These are phyloP conservation scores for Danio jaintianensis DNA, from an alignment of 2,797 vertebrate species.

Conservation along the genomic window DNA sequence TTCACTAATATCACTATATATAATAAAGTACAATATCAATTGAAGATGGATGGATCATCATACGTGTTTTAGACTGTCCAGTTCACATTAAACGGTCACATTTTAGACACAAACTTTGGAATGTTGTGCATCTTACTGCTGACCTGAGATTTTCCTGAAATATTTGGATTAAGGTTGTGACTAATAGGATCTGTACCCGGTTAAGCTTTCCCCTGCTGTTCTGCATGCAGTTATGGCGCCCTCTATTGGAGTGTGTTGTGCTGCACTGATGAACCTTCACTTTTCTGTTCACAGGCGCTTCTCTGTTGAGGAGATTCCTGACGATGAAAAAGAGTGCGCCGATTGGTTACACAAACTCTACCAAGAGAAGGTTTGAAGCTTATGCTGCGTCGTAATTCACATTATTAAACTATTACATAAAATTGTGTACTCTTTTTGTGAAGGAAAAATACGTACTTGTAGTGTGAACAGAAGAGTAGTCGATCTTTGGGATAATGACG, in stretches of 20 bases:
- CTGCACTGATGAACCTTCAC: not conserved
- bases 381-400: not conserved
- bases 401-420: no score
- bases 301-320: slow-evolving; percentile 92
- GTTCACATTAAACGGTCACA: not conserved
- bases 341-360: slow-evolving; percentile 97
- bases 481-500: no score
- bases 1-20: not conserved
- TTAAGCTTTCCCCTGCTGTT: not conserved
- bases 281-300: slow-evolving; percentile 82
- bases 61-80: not conserved
- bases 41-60: not conserved
- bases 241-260: slow-evolving; percentile 37
- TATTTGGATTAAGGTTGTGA: slow-evolving; percentile 12
- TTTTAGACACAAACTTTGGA: not conserved
- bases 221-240: slow-evolving; percentile 3
- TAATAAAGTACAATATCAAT: not conserved
- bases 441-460: no score
- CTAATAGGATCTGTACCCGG: not conserved
- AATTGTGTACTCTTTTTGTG: no score
- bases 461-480: no score
- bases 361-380: slow-evolving; percentile 90
- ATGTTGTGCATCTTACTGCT: not conserved
- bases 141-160: slow-evolving; percentile 1
- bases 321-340: slow-evolving; percentile 91